Base-by-base conservation (phyloP, 2,797 vertebrate genomes). In the Diplodus puntazzo region DNA sequence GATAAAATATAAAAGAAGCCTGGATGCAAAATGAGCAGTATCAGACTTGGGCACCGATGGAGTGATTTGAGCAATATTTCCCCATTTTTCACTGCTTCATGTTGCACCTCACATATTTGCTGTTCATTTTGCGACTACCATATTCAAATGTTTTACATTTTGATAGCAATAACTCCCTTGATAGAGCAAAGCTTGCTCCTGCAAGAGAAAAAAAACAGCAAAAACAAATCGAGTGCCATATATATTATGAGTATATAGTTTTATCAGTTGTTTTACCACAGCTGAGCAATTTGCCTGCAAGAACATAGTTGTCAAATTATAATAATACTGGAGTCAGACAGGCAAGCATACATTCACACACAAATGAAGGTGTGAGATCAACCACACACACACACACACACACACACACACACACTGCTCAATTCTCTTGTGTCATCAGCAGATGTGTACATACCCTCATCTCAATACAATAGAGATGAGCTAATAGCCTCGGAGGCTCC, bases 341-440 rank as follows among this genome's bases (percentile, higher is more conserved):
- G 45, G 63, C 39, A 52, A 77, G 62, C 71, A 69, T 25, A 63
- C 14, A 58, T 46, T 58, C 58, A 78, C 68, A 82, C 69, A 69
- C 21, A 71, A 81, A 73, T 52, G 11, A 49, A 64, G 46, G 76
- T 68, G 54, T 62, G 58, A 70, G 46, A 81, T 73, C 65, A 74
- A 58, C 72, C 48, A 61, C 20, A 58, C 65, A 78, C 45, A 61
- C 43, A 59, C 42, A 48, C 64, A 83, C 73, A 69, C 65, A 77
- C 68, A 81, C 75, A 70, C 66, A 79, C 59, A 69, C 83, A 87
- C 89, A 88, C 30, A 73, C 14, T 54, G 52, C 65, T 85, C 77
- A 84, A 92, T 93, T 91, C 92, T 94, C 92, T 87, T 82, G 92
- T 93, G 92, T 92, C 92, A 93, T 93, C 92, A 93, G 92, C 90